Percentiles rank a stretch among this genome's conserved stretches.
phyloP scores from a whole-genome alignment of 2,113 vertebrate species.

The Sitta europaea region DNA sequence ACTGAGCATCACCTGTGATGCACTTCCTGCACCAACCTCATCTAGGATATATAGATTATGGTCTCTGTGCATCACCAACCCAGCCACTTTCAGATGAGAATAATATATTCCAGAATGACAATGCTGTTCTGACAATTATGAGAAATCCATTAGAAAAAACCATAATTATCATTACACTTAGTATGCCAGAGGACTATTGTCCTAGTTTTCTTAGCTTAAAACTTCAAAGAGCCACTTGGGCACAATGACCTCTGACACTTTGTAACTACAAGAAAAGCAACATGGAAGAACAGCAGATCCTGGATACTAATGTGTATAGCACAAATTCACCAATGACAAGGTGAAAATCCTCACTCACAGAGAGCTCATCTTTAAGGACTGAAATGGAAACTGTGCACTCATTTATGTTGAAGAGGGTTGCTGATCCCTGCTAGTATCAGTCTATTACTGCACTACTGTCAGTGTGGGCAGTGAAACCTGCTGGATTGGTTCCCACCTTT shows the following conservation, averaged over 20 bases:
- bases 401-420: not conserved
- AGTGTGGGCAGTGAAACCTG: not conserved
- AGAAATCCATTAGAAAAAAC: not conserved
- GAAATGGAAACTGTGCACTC: not conserved
- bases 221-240: not conserved
- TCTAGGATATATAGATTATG: rapidly evolving
- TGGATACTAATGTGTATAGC: not conserved
- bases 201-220: not conserved
- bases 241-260: not conserved
- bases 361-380: not conserved
- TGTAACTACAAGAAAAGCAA: not conserved
- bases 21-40: not conserved
- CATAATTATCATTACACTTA: not conserved
- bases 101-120: not conserved
- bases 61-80: not conserved
- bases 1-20: not conserved
- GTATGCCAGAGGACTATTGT: not conserved
- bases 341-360: not conserved
- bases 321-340: not conserved
- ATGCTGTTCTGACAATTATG: not conserved
- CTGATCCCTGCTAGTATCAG: not conserved
- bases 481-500: not conserved
- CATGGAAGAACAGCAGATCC: not conserved
- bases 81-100: not conserved
- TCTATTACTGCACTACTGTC: not conserved